A percentile compares a stretch with the other conserved stretches of the same genome.
Evolutionary conservation across 2,113 vertebrate species (phyloP).

Genomic region (Fregetta grallaria): DNA sequence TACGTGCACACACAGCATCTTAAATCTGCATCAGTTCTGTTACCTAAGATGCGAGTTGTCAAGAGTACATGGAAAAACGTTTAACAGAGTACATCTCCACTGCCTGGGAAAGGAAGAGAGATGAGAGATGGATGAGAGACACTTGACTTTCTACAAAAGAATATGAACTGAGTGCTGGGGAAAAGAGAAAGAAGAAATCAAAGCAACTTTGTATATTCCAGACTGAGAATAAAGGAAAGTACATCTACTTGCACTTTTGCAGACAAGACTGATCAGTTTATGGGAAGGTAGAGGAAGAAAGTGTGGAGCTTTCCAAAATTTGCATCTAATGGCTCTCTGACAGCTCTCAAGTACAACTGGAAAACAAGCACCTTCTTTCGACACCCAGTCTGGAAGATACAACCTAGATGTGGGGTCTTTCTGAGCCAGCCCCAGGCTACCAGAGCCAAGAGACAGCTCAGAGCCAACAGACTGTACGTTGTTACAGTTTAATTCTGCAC

Average conservation of each 20-base stretch:
- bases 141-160: background rate
- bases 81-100: background rate
- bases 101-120: background rate
- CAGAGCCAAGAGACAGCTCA: background rate
- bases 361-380: background rate
- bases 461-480: background rate
- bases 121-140: background rate
- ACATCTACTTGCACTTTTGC: background rate
- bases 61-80: background rate
- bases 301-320: background rate
- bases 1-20: background rate
- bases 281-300: background rate
- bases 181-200: background rate
- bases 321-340: background rate
- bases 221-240: background rate
- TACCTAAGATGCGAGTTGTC: accelerated
- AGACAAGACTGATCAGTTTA: background rate
- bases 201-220: background rate
- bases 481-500: background rate
- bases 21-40: background rate
- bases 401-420: accelerated
- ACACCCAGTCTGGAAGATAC: accelerated
- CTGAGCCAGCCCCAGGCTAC: background rate
- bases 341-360: background rate
- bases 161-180: background rate